Conservation (phyloP, 2,888 invertebrate species). For the Leptinotarsa peninsularis region DNA sequence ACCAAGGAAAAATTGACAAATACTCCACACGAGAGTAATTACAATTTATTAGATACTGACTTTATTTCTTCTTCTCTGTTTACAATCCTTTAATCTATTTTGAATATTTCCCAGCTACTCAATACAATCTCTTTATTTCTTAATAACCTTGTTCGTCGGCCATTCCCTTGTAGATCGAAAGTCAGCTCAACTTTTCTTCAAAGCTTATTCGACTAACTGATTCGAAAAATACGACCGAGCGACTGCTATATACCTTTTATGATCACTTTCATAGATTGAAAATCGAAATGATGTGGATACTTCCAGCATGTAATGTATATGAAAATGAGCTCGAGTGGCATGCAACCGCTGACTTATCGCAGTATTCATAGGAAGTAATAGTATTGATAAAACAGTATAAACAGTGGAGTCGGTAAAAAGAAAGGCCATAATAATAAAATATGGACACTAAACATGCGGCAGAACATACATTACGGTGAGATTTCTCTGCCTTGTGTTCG, state of each 20-base stretch:
- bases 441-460: conserved; percentile 56
- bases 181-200: background rate
- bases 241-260: background rate
- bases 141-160: background rate
- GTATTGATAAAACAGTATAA: conserved; percentile 54
- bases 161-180: background rate
- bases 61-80: too few relatives aligned
- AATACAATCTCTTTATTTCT: background rate
- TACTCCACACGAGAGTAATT: too few relatives aligned
- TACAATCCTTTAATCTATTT: too few relatives aligned
- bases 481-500: conserved; percentile 28
- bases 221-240: conserved; percentile 2
- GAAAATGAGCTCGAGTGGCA: conserved; percentile 44
- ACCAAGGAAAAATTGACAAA: too few relatives aligned
- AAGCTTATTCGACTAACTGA: background rate
- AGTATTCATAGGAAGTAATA: conserved; percentile 51
- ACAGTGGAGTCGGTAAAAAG: conserved; percentile 52
- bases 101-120: background rate
- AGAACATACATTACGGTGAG: conserved; percentile 51
- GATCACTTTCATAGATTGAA: conserved; percentile 12
- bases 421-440: conserved; percentile 57
- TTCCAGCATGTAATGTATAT: conserved; percentile 30
- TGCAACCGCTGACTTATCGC: conserved; percentile 39
- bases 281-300: conserved; percentile 14
- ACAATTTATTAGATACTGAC: too few relatives aligned